Percentiles rank a stretch among this genome's conserved stretches.
These are phyloP conservation scores for Eucera pruinosa DNA, from an alignment of 2,888 invertebrate genomes.

Conservation along the genomic window DNA sequence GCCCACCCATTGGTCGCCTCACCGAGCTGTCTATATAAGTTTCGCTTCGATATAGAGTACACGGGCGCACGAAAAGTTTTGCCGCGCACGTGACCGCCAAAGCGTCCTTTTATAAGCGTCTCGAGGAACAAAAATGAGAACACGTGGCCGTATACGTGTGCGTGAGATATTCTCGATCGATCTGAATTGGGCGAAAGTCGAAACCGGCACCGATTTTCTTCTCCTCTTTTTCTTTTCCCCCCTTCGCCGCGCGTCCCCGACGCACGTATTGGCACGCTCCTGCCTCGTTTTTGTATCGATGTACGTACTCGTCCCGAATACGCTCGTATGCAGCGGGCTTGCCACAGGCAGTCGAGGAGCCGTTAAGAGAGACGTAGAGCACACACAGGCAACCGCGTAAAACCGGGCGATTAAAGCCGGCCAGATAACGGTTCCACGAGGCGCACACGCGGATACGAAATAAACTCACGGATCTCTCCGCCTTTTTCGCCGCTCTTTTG, in stretches of 20 bases:
- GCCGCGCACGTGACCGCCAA: too few species aligned
- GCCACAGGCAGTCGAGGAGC: slow-evolving; percentile 37
- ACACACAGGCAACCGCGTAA: slow-evolving; percentile 59
- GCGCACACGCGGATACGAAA: slow-evolving; percentile 49
- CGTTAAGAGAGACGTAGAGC: slow-evolving; percentile 63
- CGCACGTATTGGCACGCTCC: slow-evolving; percentile 34
- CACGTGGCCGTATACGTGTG: too few species aligned
- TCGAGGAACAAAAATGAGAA: too few species aligned
- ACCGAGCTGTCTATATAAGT: background rate
- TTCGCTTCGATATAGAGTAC: background rate
- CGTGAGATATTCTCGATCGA: slow-evolving; percentile 21
- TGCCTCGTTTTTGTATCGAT: slow-evolving; percentile 35
- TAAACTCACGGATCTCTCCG: slow-evolving; percentile 46
- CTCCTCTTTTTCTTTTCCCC: slow-evolving; percentile 16
- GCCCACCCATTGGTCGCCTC: background rate
- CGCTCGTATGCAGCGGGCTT: slow-evolving; percentile 18
- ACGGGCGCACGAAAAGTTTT: background rate
- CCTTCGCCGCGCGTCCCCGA: background rate
- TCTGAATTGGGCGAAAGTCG: slow-evolving; percentile 40
- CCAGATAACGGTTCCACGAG: slow-evolving; percentile 79
- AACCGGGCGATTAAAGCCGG: slow-evolving; percentile 77
- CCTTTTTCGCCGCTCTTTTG: slow-evolving; percentile 24
- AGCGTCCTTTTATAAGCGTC: too few species aligned
- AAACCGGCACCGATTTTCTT: slow-evolving; percentile 28
- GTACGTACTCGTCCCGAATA: slow-evolving; percentile 48